Conservation (phyloP, 2,888 invertebrate species). For the Polydrusus cervinus region DNA sequence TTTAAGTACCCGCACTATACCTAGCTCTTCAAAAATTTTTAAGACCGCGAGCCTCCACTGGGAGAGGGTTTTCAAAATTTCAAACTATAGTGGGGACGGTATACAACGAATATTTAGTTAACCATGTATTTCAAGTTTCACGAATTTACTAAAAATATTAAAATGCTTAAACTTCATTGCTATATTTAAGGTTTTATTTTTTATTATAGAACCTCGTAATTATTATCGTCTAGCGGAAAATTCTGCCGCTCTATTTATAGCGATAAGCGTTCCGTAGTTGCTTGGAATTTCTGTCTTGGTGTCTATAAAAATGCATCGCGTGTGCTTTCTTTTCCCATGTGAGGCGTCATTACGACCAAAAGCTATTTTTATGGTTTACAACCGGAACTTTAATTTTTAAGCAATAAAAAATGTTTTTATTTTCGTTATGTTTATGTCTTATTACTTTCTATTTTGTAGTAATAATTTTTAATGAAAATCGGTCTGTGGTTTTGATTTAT, state of each 20-base stretch:
- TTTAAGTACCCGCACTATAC: too few relatives aligned
- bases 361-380: slow-evolving; percentile 2
- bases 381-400: neutral
- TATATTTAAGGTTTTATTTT: neutral
- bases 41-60: too few relatives aligned
- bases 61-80: too few relatives aligned
- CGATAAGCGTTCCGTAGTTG: neutral
- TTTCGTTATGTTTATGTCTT: neutral
- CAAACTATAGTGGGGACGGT: too few relatives aligned
- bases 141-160: too few relatives aligned
- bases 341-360: neutral
- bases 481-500: too few relatives aligned
- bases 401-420: neutral
- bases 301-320: slow-evolving; percentile 6
- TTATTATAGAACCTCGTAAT: neutral
- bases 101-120: too few relatives aligned
- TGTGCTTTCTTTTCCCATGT: neutral
- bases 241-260: slow-evolving; percentile 9
- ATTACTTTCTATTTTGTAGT: neutral
- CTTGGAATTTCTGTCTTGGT: neutral
- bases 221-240: neutral
- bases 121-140: too few relatives aligned
- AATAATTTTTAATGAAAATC: neutral
- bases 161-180: neutral
- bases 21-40: too few relatives aligned